Evolutionary conservation across 2,888 invertebrate species (phyloP).

Genomic region (Diplazon laetatorius): DNA sequence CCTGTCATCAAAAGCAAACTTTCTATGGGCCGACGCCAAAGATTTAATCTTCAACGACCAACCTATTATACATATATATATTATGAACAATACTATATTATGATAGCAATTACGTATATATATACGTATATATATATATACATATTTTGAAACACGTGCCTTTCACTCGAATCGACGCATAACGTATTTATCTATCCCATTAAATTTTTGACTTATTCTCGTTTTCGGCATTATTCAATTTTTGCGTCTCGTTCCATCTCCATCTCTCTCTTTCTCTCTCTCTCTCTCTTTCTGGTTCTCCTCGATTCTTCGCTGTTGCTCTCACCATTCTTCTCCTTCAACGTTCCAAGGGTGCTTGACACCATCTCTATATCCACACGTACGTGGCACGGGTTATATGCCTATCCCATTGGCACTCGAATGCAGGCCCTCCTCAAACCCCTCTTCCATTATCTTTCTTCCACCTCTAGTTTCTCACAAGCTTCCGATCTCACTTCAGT

Average conservation of each 20-base stretch:
- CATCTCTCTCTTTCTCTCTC: slow-evolving; percentile 32
- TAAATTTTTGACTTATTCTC: too few species aligned
- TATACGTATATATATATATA: too few species aligned
- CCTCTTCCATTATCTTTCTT: slow-evolving; percentile 31
- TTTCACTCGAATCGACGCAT: too few species aligned
- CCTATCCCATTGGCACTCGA: slow-evolving; percentile 67
- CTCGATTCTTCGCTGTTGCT: slow-evolving; percentile 42
- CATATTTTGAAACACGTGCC: too few species aligned
- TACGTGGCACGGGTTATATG: slow-evolving; percentile 56
- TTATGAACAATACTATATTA: too few species aligned
- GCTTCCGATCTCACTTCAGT: slow-evolving; percentile 50
- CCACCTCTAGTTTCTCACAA: slow-evolving; percentile 38
- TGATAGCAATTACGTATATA: too few species aligned
- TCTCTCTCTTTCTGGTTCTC: slow-evolving; percentile 36
- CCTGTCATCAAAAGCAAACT: too few species aligned
- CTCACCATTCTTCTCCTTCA: slow-evolving; percentile 32
- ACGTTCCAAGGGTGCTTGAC: slow-evolving; percentile 66
- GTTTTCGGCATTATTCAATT: slow-evolving; percentile 7
- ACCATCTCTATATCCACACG: slow-evolving; percentile 63
- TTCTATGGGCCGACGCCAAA: too few species aligned
- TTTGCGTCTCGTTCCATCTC: too few species aligned
- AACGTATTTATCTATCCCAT: too few species aligned
- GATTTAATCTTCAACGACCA: too few species aligned
- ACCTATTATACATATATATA: too few species aligned
- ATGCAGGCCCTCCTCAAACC: slow-evolving; percentile 63